Percentiles rank a stretch among this genome's conserved stretches.
These are phyloP conservation scores for Sigmodon hispidus DNA, from an alignment of 2,113 vertebrate species.

Conservation along the genomic window DNA sequence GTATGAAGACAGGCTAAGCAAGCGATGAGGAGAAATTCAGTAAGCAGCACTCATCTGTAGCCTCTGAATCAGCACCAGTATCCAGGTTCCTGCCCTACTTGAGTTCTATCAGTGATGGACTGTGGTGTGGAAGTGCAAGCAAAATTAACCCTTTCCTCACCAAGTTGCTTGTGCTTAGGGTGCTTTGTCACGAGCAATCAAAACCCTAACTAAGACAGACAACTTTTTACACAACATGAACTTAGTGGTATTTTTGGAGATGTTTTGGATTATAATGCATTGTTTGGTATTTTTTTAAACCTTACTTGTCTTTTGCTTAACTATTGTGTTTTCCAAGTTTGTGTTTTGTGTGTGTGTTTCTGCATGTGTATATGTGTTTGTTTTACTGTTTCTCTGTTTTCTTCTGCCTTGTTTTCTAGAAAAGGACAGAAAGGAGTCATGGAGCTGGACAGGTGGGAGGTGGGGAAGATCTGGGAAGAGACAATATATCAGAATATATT, in stretches of 20 bases:
- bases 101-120: neutral
- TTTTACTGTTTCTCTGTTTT: neutral
- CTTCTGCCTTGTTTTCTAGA: neutral
- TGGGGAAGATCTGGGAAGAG: neutral
- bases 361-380: neutral
- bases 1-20: neutral
- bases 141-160: neutral
- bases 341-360: neutral
- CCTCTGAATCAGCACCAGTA: neutral
- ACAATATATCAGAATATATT: neutral
- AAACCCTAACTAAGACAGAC: neutral
- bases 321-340: neutral
- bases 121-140: accelerated
- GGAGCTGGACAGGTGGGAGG: neutral
- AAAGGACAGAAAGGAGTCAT: neutral
- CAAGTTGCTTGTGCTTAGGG: neutral
- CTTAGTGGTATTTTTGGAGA: neutral
- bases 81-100: neutral
- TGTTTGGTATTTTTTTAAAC: neutral
- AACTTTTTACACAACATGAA: neutral
- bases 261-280: neutral
- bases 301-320: neutral
- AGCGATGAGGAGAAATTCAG: neutral
- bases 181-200: neutral
- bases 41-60: neutral